phyloP scores from a whole-genome alignment of 2,888 invertebrate species.

The Lasioglossum lativentre region DNA sequence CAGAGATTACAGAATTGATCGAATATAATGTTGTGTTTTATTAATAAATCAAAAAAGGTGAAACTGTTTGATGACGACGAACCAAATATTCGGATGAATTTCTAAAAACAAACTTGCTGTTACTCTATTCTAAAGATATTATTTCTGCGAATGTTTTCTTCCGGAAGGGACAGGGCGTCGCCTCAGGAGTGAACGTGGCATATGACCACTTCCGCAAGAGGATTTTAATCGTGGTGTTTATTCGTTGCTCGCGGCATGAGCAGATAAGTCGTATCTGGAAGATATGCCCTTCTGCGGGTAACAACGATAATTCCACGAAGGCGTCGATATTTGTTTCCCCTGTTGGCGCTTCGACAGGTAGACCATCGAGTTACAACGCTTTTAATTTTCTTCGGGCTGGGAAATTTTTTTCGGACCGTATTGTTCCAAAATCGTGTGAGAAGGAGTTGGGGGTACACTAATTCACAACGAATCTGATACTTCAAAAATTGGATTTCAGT shows the following conservation, averaged over 20 bases:
- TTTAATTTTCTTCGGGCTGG: too few species aligned
- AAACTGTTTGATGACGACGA: too few species aligned
- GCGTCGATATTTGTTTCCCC: constrained; percentile 36
- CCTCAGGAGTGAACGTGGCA: constrained; percentile 10
- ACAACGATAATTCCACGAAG: constrained; percentile 55
- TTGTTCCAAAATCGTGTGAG: too few species aligned
- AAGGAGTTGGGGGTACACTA: too few species aligned
- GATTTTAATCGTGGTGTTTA: constrained; percentile 48
- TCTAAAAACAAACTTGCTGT: too few species aligned
- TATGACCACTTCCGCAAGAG: constrained; percentile 52
- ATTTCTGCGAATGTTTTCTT: background rate
- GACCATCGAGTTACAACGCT: background rate
- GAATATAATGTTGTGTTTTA: too few species aligned
- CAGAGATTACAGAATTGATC: too few species aligned
- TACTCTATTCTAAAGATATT: background rate
- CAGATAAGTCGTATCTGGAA: constrained; percentile 60
- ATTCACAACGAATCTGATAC: too few species aligned
- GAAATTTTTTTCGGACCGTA: too few species aligned
- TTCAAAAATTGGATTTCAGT: too few species aligned
- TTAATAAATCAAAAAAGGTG: too few species aligned
- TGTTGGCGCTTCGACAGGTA: constrained; percentile 29
- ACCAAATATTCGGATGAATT: too few species aligned
- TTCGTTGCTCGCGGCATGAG: constrained; percentile 43
- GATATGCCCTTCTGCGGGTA: constrained; percentile 49
- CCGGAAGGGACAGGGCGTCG: background rate